Evolutionary conservation across 2,888 invertebrate species (phyloP), one percentile per base, ranked within the genome.

Genomic region (Crepidodera aurea): DNA sequence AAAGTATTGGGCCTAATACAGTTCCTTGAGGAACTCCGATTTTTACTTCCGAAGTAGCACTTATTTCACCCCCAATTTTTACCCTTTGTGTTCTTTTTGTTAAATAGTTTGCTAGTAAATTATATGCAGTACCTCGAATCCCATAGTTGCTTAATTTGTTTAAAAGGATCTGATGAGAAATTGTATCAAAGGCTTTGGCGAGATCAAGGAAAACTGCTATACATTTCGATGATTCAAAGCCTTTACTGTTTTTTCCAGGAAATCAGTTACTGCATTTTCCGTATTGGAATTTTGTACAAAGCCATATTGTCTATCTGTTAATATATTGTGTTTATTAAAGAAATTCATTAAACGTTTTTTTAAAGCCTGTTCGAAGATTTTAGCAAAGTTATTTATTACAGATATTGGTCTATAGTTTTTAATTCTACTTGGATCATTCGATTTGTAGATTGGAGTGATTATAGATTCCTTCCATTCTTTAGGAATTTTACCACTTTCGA

Each of bases 251-350:
- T 1, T 40, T 16, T 46, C 12, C 8, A 60, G 6, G 48, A 60
- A 54, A 8, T 60, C 37, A 7, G 18, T 42, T 25, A 60, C 13
- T 13, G 60, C 51, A 15, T 53, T 34, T 60, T 60, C 53, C 8
- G 60, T 54, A 13, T 34, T 51, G 19, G 29, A 46, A 13, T 59
- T 53, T 44, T 60, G 34, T 8, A 48, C 18, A 32, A 60, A 54
- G n/a, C 60, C 34, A 54, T 44, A 60, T 37, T 60, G 60, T 25
- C 46, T 40, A 8, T 60, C 44, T n/a, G 60, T 50, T 19, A 55
- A 22, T 13, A 61, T 19, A 3, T 42, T 29, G 10, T 61, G 29
- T 15, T 13, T 44, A 25, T 34, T 29, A 51, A 61, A 40, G 15
- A 61, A 51, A n/a, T 29, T 10, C 1, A 29, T 18, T 19, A 50